Percentiles rank a stretch among this genome's conserved stretches.
Conservation (phyloP, 1,140 invertebrate genomes). For the Ceratosolen solmsi region DNA sequence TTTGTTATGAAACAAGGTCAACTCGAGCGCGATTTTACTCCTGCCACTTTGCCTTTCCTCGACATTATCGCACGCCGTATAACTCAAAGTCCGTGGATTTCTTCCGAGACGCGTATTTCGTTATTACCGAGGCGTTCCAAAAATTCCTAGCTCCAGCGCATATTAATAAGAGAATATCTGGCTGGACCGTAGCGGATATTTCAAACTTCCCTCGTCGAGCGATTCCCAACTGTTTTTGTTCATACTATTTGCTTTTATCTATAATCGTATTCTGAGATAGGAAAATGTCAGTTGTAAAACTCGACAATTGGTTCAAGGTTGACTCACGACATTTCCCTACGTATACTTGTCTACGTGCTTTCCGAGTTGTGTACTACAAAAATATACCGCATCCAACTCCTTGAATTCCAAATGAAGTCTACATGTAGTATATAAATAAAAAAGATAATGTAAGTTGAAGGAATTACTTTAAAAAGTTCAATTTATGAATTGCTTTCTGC, state of each 20-base stretch:
- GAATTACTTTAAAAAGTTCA: conserved; percentile 35
- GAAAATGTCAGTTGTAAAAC: conserved; percentile 12
- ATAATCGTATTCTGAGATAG: background rate
- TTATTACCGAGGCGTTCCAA: background rate
- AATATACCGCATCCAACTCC: conserved; percentile 6
- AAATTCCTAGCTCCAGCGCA: background rate
- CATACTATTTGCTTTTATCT: background rate
- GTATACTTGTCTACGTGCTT: conserved; percentile 3
- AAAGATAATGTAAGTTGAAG: conserved; percentile 30
- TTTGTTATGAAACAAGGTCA: conserved; percentile 48
- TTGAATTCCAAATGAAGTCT: conserved; percentile 30
- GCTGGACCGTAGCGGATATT: background rate
- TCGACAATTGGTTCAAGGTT: conserved; percentile 47
- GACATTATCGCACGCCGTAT: conserved; percentile 7
- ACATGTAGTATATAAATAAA: background rate
- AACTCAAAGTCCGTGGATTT: conserved; percentile 9
- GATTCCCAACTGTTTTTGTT: background rate
- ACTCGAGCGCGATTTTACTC: background rate
- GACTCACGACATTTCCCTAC: background rate
- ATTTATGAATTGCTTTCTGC: conserved; percentile 26
- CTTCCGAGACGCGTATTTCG: background rate
- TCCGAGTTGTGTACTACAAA: background rate
- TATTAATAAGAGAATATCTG: conserved; percentile 6
- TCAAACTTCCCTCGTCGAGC: background rate
- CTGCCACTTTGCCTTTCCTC: background rate